Evolutionary conservation across 2,888 invertebrate species (phyloP).

Genomic region (Sinhomidia bicolor): DNA sequence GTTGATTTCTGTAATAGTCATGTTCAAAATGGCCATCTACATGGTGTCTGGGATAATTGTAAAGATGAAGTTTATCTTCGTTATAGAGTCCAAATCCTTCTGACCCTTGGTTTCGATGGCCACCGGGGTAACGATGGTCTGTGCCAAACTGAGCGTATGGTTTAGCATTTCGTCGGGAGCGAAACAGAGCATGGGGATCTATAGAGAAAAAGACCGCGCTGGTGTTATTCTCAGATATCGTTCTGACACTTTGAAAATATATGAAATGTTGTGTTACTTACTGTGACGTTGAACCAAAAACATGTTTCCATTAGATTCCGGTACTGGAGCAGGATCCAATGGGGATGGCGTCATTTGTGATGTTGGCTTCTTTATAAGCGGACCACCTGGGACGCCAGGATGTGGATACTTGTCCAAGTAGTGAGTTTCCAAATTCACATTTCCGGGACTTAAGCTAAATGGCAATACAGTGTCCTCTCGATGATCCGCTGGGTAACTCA

Average conservation of each 20-base stretch:
- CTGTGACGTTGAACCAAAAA: background rate
- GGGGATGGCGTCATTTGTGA: background rate
- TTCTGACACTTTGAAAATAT: no score
- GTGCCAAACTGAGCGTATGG: slow-evolving; percentile 24
- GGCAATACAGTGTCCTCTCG: slow-evolving; percentile 64
- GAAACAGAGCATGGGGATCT: slow-evolving; percentile 37
- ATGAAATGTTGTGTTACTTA: no score
- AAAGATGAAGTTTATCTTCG: background rate
- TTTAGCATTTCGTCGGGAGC: background rate
- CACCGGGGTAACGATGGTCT: slow-evolving; percentile 21
- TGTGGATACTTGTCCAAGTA: slow-evolving; percentile 63
- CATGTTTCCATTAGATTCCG: slow-evolving; percentile 33
- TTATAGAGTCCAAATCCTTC: background rate
- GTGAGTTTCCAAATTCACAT: slow-evolving; percentile 67
- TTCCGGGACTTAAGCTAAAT: slow-evolving; percentile 67
- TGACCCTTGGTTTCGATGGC: background rate
- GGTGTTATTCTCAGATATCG: no score
- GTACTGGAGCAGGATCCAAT: slow-evolving; percentile 10
- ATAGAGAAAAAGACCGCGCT: background rate
- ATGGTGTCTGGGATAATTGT: background rate
- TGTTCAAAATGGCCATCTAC: background rate
- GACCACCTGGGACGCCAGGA: slow-evolving; percentile 38
- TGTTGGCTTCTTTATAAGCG: background rate
- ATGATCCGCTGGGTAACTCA: slow-evolving; percentile 45
- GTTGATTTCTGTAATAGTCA: background rate